Conservation (phyloP, 1,140 invertebrate genomes). For the Zaprionus ornatus region DNA sequence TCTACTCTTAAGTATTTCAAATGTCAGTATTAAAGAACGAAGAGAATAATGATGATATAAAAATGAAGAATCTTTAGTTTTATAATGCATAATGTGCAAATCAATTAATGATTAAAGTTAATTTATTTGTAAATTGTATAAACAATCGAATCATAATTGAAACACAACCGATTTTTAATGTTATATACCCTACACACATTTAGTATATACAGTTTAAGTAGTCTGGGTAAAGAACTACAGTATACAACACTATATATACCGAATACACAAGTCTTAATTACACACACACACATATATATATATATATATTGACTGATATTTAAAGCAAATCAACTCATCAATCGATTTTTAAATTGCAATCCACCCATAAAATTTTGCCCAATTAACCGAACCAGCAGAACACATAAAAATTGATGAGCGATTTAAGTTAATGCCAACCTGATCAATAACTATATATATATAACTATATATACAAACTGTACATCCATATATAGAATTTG, state of each 20-base stretch:
- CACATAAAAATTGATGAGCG: constrained; percentile 36
- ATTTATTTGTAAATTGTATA: constrained; percentile 77
- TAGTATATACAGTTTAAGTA: background rate
- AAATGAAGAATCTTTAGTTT: constrained; percentile 27
- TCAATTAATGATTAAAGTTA: constrained; percentile 42
- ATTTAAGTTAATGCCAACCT: constrained; percentile 28
- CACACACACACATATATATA: background rate
- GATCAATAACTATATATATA: constrained; percentile 38
- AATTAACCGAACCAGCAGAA: constrained; percentile 48
- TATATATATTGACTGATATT: constrained; percentile 66
- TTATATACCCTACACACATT: constrained; percentile 45
- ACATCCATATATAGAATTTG: constrained; percentile 51
- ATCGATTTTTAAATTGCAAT: constrained; percentile 7
- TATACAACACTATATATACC: background rate
- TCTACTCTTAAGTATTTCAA: constrained; percentile 62
- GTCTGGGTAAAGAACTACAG: background rate
- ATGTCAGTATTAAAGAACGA: constrained; percentile 66
- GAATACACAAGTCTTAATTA: constrained; percentile 39
- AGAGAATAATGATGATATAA: constrained; percentile 3
- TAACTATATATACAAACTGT: constrained; percentile 27
- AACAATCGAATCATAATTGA: constrained; percentile 26
- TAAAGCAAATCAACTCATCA: constrained; percentile 32
- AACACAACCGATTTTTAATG: constrained; percentile 63
- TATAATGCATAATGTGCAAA: constrained; percentile 46
- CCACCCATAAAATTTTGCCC: constrained; percentile 24